Percentiles rank a stretch among this genome's conserved stretches.
Conservation (phyloP, 2,113 vertebrate species). For the Pygoscelis antarcticus region DNA sequence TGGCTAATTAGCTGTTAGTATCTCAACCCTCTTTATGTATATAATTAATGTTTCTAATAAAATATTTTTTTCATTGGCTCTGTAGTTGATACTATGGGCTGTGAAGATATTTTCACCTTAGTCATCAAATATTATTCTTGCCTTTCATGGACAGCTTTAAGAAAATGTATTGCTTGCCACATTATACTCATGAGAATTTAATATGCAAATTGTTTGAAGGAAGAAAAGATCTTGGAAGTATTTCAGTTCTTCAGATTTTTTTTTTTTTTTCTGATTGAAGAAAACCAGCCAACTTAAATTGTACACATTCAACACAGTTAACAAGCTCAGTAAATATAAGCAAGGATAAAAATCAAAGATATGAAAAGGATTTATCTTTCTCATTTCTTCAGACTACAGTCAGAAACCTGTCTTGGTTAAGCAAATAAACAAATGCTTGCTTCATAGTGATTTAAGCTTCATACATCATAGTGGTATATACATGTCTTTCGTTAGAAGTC, state of each 20-base stretch:
- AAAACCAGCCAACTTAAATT: not conserved
- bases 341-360: not conserved
- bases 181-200: not conserved
- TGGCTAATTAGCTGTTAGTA: slow-evolving; percentile 79
- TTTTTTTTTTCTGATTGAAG: not conserved
- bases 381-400: not conserved
- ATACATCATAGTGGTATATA: not conserved
- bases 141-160: not conserved
- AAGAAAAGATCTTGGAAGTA: not conserved
- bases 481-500: not conserved
- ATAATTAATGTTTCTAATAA: slow-evolving; percentile 74
- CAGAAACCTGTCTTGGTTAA: not conserved
- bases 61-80: not conserved
- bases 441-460: not conserved
- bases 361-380: not conserved
- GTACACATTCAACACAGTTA: not conserved
- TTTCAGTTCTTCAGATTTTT: not conserved
- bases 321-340: not conserved
- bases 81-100: not conserved
- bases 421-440: not conserved
- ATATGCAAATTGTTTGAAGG: not conserved
- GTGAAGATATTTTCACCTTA: slow-evolving; percentile 24
- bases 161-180: not conserved
- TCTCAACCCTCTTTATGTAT: slow-evolving; percentile 71
- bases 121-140: slow-evolving; percentile 38